Evolutionary conservation across 2,888 invertebrate genomes (phyloP).

Genomic region (Epistrophe grossulariae): DNA sequence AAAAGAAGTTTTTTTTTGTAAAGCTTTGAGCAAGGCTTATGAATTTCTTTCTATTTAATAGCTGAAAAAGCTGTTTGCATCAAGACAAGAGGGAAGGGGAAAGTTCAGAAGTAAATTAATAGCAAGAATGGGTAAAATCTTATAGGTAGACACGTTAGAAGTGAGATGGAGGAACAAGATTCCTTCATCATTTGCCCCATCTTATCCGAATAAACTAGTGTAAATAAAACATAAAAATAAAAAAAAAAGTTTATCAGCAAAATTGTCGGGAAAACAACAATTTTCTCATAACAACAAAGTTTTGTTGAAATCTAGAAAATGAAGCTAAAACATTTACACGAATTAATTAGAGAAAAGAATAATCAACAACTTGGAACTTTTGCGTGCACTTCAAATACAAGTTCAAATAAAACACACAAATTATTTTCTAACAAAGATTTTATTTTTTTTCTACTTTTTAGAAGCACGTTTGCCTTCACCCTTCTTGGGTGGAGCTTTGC

Average conservation of each 20-base stretch:
- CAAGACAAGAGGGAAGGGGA: background rate
- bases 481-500: conserved; percentile 88
- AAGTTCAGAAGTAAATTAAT: background rate
- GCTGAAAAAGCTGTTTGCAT: background rate
- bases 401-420: background rate
- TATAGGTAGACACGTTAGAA: background rate
- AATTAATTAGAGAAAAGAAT: no score
- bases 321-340: no score
- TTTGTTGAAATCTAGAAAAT: no score
- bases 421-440: conserved; percentile 4
- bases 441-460: conserved; percentile 79
- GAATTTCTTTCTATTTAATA: background rate
- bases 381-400: no score
- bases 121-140: background rate
- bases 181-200: no score
- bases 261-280: no score
- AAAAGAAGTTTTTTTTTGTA: background rate
- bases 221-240: no score
- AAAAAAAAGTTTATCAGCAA: no score
- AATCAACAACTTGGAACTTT: no score
- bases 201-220: no score
- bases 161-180: no score
- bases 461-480: conserved; percentile 84
- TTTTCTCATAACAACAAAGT: no score
- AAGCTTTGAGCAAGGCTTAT: background rate